Base-by-base conservation (phyloP, 2,888 invertebrate genomes). In the Eremobia ochroleuca region DNA sequence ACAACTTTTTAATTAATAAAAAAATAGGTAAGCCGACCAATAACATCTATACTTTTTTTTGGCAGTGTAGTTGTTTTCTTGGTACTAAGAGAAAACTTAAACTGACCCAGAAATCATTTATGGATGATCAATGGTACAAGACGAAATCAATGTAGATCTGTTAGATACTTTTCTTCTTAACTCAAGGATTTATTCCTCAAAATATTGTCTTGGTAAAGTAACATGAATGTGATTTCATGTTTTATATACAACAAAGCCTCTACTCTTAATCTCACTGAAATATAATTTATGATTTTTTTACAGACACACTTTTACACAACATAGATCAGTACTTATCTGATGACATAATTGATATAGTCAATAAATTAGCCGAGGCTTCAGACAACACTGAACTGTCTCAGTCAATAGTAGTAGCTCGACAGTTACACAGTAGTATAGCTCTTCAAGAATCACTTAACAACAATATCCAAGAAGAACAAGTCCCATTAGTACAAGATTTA, bases 291-390 rank as follows among this genome's bases (percentile, higher is more conserved):
- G 34, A 34, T 76, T 78, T 82, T 82, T 62, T 82, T 82, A 68
- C 83, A 82, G 82, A 82, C 62, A 49, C 62, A 46, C 31, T 82
- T 13, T 78, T 64, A 78, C 52, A 55, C 52, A 71, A 18, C 62
- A 73, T 82, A 67, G 67, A 74, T 64, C 73, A 78, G 31, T 82
- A 68, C 65, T 40, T 82, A 71, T 78, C 73, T 28, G 28, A 55
- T 28, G 73, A 74, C 40, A 68, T 64, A 21, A 49, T 64, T 43
- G 46, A 59, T 55, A 37, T 64, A 61, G 70, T 83, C 21, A 49
- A 68, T 40, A 52, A 34, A 18, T 64, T 82, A 52, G 61, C 59
- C 5, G 37, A 31, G 4, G 43, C 25, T 25, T 82, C 78, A 61
- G 58, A 71, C 5, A 74, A 64, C 8, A 43, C 37, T 37, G 82